Base-by-base conservation (phyloP, 2,888 invertebrate genomes). In the Apamea crenata region DNA sequence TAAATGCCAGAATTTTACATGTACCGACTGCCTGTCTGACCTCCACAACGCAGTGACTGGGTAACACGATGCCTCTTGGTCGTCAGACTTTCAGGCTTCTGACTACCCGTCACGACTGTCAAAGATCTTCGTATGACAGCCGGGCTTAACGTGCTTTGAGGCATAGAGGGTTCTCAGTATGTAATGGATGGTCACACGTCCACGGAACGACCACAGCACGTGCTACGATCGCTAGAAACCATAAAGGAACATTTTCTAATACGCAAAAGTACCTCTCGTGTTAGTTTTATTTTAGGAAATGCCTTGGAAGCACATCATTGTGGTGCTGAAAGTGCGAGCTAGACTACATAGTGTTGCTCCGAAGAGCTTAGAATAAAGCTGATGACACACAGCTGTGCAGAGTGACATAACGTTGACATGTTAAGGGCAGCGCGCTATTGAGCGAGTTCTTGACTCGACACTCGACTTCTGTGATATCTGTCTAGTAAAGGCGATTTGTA, bases 281-380 rank as follows among this genome's bases (percentile, higher is more conserved):
- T 65, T 29, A 4, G n/a, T 72, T 68, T 75, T 88, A 83, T 88
- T 87, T 88, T 87, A 29, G 70, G 65, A 81, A 56, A 40, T 72
- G 44, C 74, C 77, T 88, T 88, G 84, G 80, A 63, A 78, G 40
- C 32, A 59, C 50, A 10, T 69, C 14, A 21, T 29, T 29, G 21
- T 78, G 29, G 67, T 59, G 50, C 59, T 80, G 72, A 68, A 44
- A 72, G n/a, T 75, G 61, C 25, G 59, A 59, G 66, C 67, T 74
- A 56, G 50, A 83, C 67, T 65, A 80, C 74, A 80, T 78, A 70
- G 53, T 40, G 21, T n/a, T 21, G 4, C 53, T 18, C n/a, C n/a
- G 63, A 65, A 65, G 40, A 59, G 77, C 68, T 73, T 36, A 25
- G 79, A 74, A 68, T 78, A 59, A 12, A 65, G 47, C 71, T 75